Base-by-base conservation (phyloP, 2,888 invertebrate genomes). In the Yponomeuta malinellus region DNA sequence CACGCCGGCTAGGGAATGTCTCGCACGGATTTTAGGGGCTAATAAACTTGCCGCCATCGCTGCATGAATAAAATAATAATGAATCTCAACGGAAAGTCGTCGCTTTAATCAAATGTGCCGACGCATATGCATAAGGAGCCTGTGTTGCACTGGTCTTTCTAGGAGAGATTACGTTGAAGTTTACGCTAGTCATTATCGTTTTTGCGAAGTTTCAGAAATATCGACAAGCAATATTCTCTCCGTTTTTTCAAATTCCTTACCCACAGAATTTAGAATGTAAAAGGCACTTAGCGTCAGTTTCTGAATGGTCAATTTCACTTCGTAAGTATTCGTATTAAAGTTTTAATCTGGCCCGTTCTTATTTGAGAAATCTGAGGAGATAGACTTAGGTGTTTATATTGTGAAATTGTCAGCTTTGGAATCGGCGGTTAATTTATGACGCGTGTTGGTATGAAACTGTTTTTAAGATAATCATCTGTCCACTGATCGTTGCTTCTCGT, bases 61-160 rank as follows among this genome's bases (percentile, higher is more conserved):
- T 80, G 81, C 81, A 85, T 88, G 88, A 88, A 89, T 89, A 88
- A 87, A 88, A 88, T 89, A 83, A 86, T 88, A 86, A 88, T 88
- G 84, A 86, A 88, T 89, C 84, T 85, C 81, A 78, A 76, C 76
- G 78, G 76, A 78, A 81, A 80, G 82, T 82, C 80, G 78, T 79
- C 75, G 78, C 80, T 78, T 79, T 84, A 81, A 83, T 83, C 83
- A 84, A 83, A 84, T 81, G 80, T 81, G 79, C 78, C 78, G 76
- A 77, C 79, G 79, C 78, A 80, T 83, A 83, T 86, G 84, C 85
- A 86, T 83, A 79, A 77, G 75, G 72, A 72, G 74, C 71, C 70
- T 69, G 71, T 71, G 59, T 59, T 71, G 70, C 23, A 43, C 65
- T 10, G 33, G 12, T 65, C 65, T 3, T 31, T 33, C 65, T 23